Evolutionary conservation across 2,888 invertebrate genomes (phyloP), one percentile per base, ranked within the genome.

Genomic region (Taenaris catops): DNA sequence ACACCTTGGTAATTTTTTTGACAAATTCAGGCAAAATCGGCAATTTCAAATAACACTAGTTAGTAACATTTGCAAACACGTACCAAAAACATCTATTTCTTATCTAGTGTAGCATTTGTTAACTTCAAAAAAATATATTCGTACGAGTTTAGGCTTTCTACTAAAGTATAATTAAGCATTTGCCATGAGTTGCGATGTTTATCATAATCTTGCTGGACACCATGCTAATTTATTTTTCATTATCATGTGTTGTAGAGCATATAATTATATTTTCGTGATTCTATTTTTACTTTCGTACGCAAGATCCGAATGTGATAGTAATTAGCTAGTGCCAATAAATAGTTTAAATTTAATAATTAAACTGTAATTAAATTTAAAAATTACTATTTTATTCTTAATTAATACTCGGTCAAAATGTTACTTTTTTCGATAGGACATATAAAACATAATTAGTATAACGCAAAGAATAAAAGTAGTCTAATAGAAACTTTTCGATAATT

Each of bases 281-380:
- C 8, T 17, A 11, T 18, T 32, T 24, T 31, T n/a, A n/a, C n/a
- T 33, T 34, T 34, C 41, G 28, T 35, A 37, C 31, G 41, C 44
- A 31, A 37, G 34, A 50, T 76, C 61, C 64, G 54, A 64, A 64
- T 76, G 80, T 80, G 81, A 81, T 80, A 76, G 73, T 60, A 49
- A 43, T 64, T 72, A 80, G 71, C 58, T 76, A 75, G 83, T 81
- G 81, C 81, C 83, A 80, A 81, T 63, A 49, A 58, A 58, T 60
- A 50, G 45, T 49, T 44, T 49, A 53, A 53, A 48, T 41, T 39
- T 48, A 47, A 37, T 43, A 36, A 38, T 9, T 8, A 34, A 36
- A 29, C 31, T 39, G 38, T 41, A 38, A 40, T 40, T 38, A 29
- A 8, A 41, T 29, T 48, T 40, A 27, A 55, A 50, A 49, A 50